Conservation (phyloP, 2,888 invertebrate genomes). For the Drosophila stalkeri region DNA sequence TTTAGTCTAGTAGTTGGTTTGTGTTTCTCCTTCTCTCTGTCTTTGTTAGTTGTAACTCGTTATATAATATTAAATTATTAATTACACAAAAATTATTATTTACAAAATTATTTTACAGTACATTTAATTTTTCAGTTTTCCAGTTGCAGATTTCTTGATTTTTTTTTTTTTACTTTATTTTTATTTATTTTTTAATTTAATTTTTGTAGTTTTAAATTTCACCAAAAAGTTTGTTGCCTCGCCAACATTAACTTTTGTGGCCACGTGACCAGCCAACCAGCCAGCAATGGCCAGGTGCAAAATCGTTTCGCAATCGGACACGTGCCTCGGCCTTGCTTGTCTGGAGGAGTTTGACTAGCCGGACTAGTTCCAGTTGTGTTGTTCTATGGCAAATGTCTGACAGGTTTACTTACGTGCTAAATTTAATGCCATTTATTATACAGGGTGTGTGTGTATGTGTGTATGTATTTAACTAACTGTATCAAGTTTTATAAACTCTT, state of each 20-base stretch:
- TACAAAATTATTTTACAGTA: conserved; percentile 79
- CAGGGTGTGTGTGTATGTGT: conserved; percentile 42
- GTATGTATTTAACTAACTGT: conserved; percentile 33
- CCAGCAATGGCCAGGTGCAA: conserved; percentile 43
- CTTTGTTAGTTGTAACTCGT: conserved; percentile 16
- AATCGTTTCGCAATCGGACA: conserved; percentile 58
- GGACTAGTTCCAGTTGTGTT: neutral
- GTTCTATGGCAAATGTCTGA: conserved; percentile 29
- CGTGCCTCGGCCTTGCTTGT: conserved; percentile 39
- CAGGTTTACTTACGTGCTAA: conserved; percentile 60
- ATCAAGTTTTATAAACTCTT: conserved; percentile 72
- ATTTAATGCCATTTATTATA: conserved; percentile 62
- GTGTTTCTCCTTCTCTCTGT: conserved; percentile 26
- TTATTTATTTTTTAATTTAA: neutral
- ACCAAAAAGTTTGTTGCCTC: conserved; percentile 57
- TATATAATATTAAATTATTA: conserved; percentile 57
- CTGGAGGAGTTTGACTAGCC: neutral
- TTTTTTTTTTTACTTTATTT: neutral
- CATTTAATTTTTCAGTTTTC: neutral
- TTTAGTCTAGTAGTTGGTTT: conserved; percentile 72
- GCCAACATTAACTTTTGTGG: conserved; percentile 54
- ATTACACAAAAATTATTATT: conserved; percentile 68
- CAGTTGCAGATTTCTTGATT: conserved; percentile 1
- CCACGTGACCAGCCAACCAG: conserved; percentile 30
- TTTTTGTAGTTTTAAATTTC: conserved; percentile 54